Conservation (phyloP, 2,888 invertebrate genomes). For the Pardosa pseudoannulata region DNA sequence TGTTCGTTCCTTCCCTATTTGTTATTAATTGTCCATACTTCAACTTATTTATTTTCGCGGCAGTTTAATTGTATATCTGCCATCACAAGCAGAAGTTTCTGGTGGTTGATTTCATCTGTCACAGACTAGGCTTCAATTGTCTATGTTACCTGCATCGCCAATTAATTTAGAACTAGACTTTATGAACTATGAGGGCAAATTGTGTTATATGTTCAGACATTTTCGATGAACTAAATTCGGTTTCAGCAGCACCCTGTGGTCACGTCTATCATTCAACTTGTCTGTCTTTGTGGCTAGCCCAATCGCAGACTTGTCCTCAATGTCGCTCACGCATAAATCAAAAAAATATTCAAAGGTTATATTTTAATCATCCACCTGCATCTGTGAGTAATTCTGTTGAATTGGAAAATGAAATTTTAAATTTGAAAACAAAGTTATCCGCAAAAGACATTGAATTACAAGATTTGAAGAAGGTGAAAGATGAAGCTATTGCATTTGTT, state of each 20-base stretch:
- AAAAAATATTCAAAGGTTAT: neutral
- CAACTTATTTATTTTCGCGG: too few species aligned
- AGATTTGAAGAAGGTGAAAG: neutral
- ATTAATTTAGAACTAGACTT: too few species aligned
- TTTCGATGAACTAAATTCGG: neutral
- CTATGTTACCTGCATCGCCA: too few species aligned
- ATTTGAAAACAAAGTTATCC: slow-evolving; percentile 1
- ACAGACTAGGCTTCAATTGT: too few species aligned
- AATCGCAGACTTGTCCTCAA: neutral
- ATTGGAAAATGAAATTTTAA: slow-evolving; percentile 8
- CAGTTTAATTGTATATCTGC: too few species aligned
- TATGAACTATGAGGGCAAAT: neutral
- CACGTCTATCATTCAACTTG: slow-evolving; percentile 13
- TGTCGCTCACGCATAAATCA: neutral
- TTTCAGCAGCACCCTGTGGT: slow-evolving; percentile 9
- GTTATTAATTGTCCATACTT: too few species aligned
- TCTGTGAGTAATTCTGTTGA: neutral
- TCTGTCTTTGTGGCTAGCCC: neutral
- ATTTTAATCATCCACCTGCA: neutral
- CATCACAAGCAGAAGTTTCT: too few species aligned
- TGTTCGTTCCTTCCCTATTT: too few species aligned
- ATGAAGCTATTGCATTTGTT: neutral
- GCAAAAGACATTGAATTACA: slow-evolving; percentile 6
- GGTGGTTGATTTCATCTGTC: too few species aligned
- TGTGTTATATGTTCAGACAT: slow-evolving; percentile 16